phyloP scores from a whole-genome alignment of 1,140 invertebrate genomes.

The Megathymus violae region DNA sequence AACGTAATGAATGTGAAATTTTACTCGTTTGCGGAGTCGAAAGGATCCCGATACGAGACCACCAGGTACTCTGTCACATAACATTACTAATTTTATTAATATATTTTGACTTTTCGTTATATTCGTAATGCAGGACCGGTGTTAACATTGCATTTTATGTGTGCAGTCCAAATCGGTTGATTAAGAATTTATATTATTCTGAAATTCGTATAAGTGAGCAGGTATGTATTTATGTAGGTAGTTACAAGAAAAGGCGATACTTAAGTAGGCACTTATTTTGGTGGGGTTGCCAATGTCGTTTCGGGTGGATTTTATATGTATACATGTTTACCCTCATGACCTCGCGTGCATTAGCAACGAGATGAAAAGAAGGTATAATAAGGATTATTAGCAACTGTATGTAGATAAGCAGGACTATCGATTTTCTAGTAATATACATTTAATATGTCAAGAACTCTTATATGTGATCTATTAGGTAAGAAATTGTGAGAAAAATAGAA shows the following conservation, averaged over 20 bases:
- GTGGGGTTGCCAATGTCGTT: conserved; percentile 38
- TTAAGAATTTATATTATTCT: conserved; percentile 65
- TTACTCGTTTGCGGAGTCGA: conserved; percentile 51
- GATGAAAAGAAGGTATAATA: too few relatives aligned
- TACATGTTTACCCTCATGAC: conserved; percentile 20
- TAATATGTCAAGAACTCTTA: too few relatives aligned
- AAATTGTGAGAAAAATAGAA: too few relatives aligned
- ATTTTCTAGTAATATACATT: too few relatives aligned
- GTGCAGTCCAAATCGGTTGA: conserved; percentile 55
- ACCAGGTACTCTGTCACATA: conserved; percentile 63
- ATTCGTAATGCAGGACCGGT: conserved; percentile 71
- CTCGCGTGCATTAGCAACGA: conserved; percentile 3
- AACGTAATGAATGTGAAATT: conserved; percentile 69
- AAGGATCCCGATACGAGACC: conserved; percentile 57
- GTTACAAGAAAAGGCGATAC: conserved; percentile 36
- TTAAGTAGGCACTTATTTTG: conserved; percentile 47
- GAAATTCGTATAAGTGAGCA: conserved; percentile 46
- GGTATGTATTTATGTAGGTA: conserved; percentile 28
- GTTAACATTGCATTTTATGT: conserved; percentile 75
- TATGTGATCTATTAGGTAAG: too few relatives aligned
- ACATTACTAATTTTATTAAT: conserved; percentile 67
- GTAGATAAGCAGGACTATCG: too few relatives aligned
- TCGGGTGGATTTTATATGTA: conserved; percentile 42
- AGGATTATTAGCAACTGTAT: too few relatives aligned
- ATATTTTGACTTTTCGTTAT: conserved; percentile 60